Percentiles rank a stretch among this genome's conserved stretches.
phyloP scores from a whole-genome alignment of 2,113 vertebrate genomes.

The Dipodomys spectabilis region DNA sequence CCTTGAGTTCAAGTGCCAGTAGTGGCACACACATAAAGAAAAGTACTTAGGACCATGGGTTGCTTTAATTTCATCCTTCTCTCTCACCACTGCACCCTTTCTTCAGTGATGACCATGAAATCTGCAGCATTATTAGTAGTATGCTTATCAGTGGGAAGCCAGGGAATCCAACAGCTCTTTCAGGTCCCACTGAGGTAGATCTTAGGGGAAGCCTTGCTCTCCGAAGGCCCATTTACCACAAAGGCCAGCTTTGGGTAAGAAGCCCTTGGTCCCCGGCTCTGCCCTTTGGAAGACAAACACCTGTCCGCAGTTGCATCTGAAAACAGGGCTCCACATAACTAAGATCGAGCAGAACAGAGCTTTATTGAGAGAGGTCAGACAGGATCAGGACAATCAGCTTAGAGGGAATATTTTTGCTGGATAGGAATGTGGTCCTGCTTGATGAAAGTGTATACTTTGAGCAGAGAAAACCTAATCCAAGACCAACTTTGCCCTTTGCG shows the following conservation, averaged over 20 bases:
- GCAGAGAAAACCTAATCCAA: slow-evolving; percentile 83
- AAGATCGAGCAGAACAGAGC: slow-evolving; percentile 80
- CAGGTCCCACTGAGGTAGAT: neutral
- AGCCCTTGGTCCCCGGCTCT: slow-evolving; percentile 55
- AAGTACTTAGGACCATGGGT: neutral
- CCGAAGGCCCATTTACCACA: neutral
- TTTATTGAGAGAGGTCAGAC: slow-evolving; percentile 80
- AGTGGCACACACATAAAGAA: too few species aligned
- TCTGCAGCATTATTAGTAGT: neutral
- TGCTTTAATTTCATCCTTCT: neutral
- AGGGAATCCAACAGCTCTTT: neutral
- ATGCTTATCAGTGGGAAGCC: too few species aligned
- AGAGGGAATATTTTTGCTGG: slow-evolving; percentile 82
- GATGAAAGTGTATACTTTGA: slow-evolving; percentile 85
- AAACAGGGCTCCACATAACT: slow-evolving; percentile 68
- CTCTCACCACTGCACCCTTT: too few species aligned
- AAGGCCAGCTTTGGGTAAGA: neutral
- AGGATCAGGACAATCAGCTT: slow-evolving; percentile 84
- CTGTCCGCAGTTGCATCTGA: slow-evolving; percentile 80
- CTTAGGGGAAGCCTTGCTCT: neutral
- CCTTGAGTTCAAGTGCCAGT: too few species aligned
- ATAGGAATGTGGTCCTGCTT: slow-evolving; percentile 84
- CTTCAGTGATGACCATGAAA: neutral
- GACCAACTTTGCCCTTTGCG: slow-evolving; percentile 85
- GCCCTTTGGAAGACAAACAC: slow-evolving; percentile 76